These are phyloP conservation scores for Parasteatoda lunata DNA, from an alignment of 2,888 invertebrate species.

Conservation along the genomic window DNA sequence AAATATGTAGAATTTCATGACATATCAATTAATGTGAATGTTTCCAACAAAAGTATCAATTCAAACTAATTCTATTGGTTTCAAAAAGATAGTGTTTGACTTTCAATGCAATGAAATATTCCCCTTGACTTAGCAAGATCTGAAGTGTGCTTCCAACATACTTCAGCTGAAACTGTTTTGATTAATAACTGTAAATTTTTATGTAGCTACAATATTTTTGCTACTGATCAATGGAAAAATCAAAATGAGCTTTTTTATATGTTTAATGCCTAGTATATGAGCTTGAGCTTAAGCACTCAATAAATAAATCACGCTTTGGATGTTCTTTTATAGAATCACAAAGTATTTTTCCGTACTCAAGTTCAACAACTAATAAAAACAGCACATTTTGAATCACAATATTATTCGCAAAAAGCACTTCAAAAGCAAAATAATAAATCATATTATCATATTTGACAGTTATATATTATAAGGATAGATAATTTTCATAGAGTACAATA, in stretches of 20 bases:
- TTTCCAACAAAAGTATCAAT: too few relatives aligned
- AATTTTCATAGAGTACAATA: too few relatives aligned
- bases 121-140: conserved; percentile 62
- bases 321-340: conserved; percentile 61
- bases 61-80: too few relatives aligned
- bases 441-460: background rate
- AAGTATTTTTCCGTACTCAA: conserved; percentile 57
- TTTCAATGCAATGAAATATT: background rate
- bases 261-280: conserved; percentile 66
- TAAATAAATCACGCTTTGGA: conserved; percentile 62
- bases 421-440: background rate
- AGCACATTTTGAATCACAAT: background rate
- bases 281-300: conserved; percentile 65
- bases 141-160: conserved; percentile 26
- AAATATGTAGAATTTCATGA: too few relatives aligned
- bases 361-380: conserved; percentile 33
- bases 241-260: conserved; percentile 66
- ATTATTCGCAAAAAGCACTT: background rate
- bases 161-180: conserved; percentile 63
- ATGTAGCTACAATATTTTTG: conserved; percentile 67
- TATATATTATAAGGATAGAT: background rate
- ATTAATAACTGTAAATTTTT: conserved; percentile 66
- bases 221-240: conserved; percentile 62
- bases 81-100: background rate
- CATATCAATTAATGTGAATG: too few relatives aligned